Evolutionary conservation across 2,888 invertebrate genomes (phyloP), one percentile per base, ranked within the genome.

Genomic region (Griposia aprilina): DNA sequence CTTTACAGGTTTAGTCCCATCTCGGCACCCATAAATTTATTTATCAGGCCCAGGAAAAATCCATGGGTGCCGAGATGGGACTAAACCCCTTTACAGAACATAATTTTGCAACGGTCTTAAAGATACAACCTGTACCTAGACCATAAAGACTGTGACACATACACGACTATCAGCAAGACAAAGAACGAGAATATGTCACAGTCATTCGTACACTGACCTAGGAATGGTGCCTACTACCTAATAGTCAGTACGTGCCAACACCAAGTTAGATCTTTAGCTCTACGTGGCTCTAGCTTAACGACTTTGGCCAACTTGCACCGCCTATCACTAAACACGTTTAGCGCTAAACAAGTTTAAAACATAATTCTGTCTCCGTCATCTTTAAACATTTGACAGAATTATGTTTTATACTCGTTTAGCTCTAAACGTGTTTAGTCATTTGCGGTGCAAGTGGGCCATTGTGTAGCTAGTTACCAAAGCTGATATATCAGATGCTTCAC

Each of bases 181-280:
- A 83, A 85, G 82, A 71, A 78, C 67, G 41, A 68, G 52, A n/a
- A 71, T 71, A 85, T 73, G 77, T 72, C 82, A 74, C 68, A 78
- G 74, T 82, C 67, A 60, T 41, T 74, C 77, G 83, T 82, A 71
- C 86, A 83, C 71, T 83, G 83, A 85, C 86, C 82, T 82, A 85
- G 70, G 78, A 41, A 67, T 74, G 41, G 52, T 75, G 80, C 81
- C 65, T 81, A 76, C 60, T 57, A 60, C 45, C 60, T 76, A 73
- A 76, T 76, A 70, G 72, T 36, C 69, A 52, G 52, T 85, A 85
- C 85, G 85, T 85, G 85, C 50, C 72, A 45, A 69, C 80, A 41
- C 17, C 45, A 66, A 69, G 48, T 41, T 48, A 71, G 57, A 71
- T 83, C 17, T 70, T 55, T 69, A 62, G 52, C 36, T 66, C 26